Conservation (phyloP, 2,888 invertebrate genomes). For the Deladenus siricidicola region DNA sequence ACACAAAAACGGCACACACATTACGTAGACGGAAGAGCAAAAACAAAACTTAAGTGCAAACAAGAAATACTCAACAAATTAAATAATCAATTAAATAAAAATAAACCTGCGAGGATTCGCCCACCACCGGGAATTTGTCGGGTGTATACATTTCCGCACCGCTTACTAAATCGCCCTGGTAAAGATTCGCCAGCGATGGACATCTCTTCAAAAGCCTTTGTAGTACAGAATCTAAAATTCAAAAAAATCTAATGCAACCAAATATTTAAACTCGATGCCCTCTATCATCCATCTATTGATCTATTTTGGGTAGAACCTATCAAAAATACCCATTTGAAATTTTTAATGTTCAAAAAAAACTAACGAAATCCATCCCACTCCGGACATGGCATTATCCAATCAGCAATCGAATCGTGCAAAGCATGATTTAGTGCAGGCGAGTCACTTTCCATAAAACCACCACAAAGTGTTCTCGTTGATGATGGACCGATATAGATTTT, state of each 20-base stretch:
- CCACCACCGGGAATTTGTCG: constrained; percentile 89
- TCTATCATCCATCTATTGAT: too few relatives aligned
- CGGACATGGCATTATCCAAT: constrained; percentile 51
- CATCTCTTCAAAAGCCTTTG: constrained; percentile 61
- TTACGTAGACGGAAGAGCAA: too few relatives aligned
- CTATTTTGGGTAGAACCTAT: too few relatives aligned
- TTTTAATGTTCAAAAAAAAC: constrained; percentile 27
- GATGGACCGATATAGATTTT: constrained; percentile 68
- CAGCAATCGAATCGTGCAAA: constrained; percentile 56
- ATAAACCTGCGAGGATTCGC: constrained; percentile 79
- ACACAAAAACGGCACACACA: too few relatives aligned
- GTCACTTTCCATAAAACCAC: constrained; percentile 40
- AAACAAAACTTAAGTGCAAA: too few relatives aligned
- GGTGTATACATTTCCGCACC: constrained; percentile 91
- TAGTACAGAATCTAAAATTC: constrained; percentile 2
- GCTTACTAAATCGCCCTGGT: constrained; percentile 73
- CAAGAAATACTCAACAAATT: not conserved
- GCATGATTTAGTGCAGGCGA: constrained; percentile 28
- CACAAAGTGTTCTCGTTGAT: constrained; percentile 40
- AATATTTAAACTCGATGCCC: too few relatives aligned
- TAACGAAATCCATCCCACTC: constrained; percentile 92
- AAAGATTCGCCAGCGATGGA: constrained; percentile 69
- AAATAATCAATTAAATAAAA: not conserved
- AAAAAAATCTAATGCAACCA: not conserved
- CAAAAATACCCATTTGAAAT: not conserved